Conservation (phyloP, 2,113 vertebrate genomes). For the Eurystomus gularis region DNA sequence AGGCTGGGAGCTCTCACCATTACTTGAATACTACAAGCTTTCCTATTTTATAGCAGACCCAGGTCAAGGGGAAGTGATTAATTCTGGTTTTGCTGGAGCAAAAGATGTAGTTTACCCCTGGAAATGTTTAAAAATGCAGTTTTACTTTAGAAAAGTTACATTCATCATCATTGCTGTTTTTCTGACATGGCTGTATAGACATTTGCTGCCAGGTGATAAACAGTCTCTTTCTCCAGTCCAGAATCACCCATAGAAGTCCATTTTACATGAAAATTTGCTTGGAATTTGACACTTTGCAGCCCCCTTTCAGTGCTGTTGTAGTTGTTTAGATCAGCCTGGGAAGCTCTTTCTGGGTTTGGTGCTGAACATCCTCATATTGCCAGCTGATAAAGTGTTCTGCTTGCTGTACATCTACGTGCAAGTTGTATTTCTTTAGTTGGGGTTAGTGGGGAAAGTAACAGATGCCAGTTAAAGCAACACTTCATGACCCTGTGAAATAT, state of each 20-base stretch:
- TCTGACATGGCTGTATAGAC: neutral
- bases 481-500: neutral
- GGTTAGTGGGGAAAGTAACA: neutral
- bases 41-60: neutral
- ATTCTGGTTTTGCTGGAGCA: neutral
- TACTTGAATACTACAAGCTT: neutral
- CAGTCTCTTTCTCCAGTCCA: neutral
- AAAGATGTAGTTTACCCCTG: neutral
- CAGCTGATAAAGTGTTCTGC: neutral
- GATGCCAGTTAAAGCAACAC: neutral
- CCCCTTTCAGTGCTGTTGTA: neutral
- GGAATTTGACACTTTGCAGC: neutral
- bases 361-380: neutral
- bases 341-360: neutral
- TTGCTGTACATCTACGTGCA: neutral
- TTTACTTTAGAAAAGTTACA: neutral
- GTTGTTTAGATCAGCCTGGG: neutral
- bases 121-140: neutral
- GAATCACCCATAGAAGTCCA: neutral
- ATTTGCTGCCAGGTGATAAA: neutral
- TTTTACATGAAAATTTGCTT: neutral
- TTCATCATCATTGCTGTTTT: neutral
- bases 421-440: neutral
- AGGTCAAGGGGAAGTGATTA: conserved; percentile 20
- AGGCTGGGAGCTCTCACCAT: neutral